Percentiles rank a stretch among this genome's conserved stretches.
Conservation (phyloP, 23 tunicate genomes). For the Phallusia fumigata region DNA sequence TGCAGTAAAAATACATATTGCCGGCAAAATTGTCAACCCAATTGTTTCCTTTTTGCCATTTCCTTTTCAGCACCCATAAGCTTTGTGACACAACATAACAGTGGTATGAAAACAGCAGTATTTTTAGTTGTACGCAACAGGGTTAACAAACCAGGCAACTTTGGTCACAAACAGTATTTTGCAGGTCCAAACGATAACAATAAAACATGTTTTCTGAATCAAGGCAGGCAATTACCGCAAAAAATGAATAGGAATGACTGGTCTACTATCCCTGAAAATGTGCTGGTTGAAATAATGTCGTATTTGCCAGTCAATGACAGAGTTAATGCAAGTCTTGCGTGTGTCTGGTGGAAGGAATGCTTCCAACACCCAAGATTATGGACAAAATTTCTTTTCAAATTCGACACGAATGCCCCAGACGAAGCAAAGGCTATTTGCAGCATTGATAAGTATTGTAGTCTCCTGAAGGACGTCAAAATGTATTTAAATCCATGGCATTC, state of each 20-base stretch:
- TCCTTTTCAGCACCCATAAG: too few species aligned
- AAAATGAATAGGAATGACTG: conserved; percentile 22
- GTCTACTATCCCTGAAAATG: conserved; percentile 34
- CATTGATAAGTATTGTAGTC: conserved; percentile 29
- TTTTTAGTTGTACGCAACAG: too few species aligned
- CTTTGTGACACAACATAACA: too few species aligned
- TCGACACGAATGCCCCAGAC: conserved; percentile 31
- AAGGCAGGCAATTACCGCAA: too few species aligned
- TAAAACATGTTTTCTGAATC: too few species aligned
- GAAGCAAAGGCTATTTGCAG: conserved; percentile 39
- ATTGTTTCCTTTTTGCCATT: too few species aligned
- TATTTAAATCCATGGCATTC: conserved; percentile 29
- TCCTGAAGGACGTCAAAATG: conserved; percentile 39
- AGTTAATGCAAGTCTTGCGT: conserved; percentile 28
- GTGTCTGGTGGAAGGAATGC: conserved; percentile 46
- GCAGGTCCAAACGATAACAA: too few species aligned
- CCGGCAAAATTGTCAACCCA: too few species aligned
- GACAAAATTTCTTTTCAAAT: conserved; percentile 47
- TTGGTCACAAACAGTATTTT: too few species aligned
- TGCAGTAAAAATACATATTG: too few species aligned
- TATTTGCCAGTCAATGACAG: conserved; percentile 42
- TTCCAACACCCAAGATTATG: conserved; percentile 43
- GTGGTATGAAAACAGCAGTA: too few species aligned
- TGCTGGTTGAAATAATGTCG: conserved; percentile 44
- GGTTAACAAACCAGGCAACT: too few species aligned